phyloP scores from a whole-genome alignment of 2,113 vertebrate species.

The Malaclemys terrapin region DNA sequence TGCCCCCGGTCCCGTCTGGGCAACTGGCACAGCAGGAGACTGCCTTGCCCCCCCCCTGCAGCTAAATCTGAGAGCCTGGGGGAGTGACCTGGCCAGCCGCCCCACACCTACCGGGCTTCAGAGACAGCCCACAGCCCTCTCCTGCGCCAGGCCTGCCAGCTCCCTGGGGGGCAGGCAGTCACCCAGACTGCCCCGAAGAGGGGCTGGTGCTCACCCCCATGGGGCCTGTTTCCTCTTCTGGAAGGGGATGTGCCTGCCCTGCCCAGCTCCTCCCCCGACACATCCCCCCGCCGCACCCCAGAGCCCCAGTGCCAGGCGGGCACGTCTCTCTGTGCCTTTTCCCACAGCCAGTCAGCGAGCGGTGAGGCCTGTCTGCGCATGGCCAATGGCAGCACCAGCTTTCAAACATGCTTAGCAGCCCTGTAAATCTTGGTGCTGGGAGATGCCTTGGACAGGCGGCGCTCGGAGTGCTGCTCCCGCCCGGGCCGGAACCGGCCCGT shows the following conservation, averaged over 20 bases:
- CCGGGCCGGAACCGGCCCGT: too few species aligned
- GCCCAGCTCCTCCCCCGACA: too few species aligned
- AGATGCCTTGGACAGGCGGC: too few species aligned
- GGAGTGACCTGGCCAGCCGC: background rate
- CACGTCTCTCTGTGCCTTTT: background rate
- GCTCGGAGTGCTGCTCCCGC: background rate
- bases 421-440: conserved; percentile 27
- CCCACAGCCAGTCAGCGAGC: fast-evolving
- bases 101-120: background rate
- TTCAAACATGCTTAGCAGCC: background rate
- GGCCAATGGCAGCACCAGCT: background rate
- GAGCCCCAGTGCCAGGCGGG: background rate
- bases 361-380: background rate
- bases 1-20: background rate
- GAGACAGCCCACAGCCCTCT: background rate
- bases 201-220: too few species aligned
- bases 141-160: background rate
- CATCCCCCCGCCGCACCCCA: background rate
- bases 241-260: background rate
- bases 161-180: background rate
- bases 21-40: background rate
- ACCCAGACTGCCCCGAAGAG: background rate
- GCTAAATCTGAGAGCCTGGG: background rate
- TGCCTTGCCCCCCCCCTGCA: background rate
- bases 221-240: background rate